phyloP scores from a whole-genome alignment of 2,888 invertebrate genomes.

The Harpagoxenus sublaevis region DNA sequence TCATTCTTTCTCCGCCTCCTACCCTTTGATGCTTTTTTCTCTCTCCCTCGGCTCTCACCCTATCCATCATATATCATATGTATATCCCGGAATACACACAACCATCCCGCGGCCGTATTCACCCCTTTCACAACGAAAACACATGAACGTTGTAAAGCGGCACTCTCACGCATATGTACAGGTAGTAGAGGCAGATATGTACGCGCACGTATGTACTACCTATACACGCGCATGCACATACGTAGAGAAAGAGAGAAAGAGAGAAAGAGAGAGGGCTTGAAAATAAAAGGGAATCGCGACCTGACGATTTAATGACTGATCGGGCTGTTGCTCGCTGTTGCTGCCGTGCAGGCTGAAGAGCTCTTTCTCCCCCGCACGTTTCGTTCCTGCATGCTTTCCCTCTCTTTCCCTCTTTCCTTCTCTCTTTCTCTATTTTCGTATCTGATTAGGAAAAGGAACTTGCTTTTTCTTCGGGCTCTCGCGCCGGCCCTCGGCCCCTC shows the following conservation, averaged over 20 bases:
- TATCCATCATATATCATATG: constrained; percentile 63
- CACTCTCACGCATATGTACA: constrained; percentile 41
- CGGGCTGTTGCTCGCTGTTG: constrained; percentile 80
- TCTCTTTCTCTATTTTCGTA: constrained; percentile 39
- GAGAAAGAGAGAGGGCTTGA: constrained; percentile 17
- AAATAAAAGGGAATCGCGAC: constrained; percentile 84
- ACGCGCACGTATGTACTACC: neutral
- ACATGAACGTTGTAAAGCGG: constrained; percentile 65
- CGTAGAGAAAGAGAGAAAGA: neutral
- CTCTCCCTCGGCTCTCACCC: constrained; percentile 60
- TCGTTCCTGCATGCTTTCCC: constrained; percentile 26
- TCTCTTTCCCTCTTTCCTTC: constrained; percentile 23
- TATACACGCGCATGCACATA: neutral
- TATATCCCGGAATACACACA: constrained; percentile 56
- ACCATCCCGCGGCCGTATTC: constrained; percentile 59
- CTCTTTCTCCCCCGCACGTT: constrained; percentile 39
- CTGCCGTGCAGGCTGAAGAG: constrained; percentile 61
- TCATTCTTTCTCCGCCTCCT: constrained; percentile 40
- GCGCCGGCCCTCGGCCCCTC: neutral
- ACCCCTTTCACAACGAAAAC: constrained; percentile 76
- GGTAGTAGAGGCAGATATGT: neutral
- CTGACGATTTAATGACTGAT: constrained; percentile 84
- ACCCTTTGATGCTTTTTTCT: constrained; percentile 27
- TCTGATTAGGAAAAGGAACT: constrained; percentile 59
- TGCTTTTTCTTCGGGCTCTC: constrained; percentile 67